Evolutionary conservation across 1,140 invertebrate species (phyloP), one percentile per base, ranked within the genome.

Genomic region (Drosophila sucinea): DNA sequence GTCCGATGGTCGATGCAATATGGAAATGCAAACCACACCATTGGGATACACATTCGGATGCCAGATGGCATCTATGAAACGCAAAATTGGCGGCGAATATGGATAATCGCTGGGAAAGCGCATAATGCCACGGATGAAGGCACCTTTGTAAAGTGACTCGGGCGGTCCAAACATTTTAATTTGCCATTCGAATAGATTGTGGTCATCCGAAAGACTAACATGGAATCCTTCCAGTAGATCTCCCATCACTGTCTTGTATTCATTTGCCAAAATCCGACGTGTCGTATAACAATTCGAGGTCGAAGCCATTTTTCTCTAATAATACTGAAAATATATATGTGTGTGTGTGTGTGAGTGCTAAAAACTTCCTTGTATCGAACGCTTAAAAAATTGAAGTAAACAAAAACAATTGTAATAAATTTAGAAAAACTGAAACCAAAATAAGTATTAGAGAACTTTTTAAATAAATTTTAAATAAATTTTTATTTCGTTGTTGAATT

Each of bases 21-120:
- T 99, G 75, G 98, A 99, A 93, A 99, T 99, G 93, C 98, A 99
- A 25, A 99, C 94, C 93, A 99, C 98, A 57, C 99, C 99, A 93
- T 99, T 99, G 97, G 99, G 98, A 94, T 99, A 99, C 6, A 99
- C 98, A 94, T 99, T 99, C 80, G 98, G 99, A 94, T 99, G 99
- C 98, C 98, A 99, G 81, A 99, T 98, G 96, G 99, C 99, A 73
- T 97, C 98, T 90, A 99, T 94, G 94, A 99, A 99, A 83, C 97
- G 95, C 92, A 99, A 97, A 79, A 96, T 96, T 69, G 99, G 98
- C 70, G 98, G 98, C 81, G 97, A 98, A 93, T 99, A 99, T 60
- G 98, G 98, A 93, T 99, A 99, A 93, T 99, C 98, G 75, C 94
- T 93, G 66, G 98, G 98, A 93, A 99, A 99, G 93, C 98, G 98